Evolutionary conservation across 1,140 invertebrate genomes (phyloP), one percentile per base, ranked within the genome.

Genomic region (Sinella curviseta): DNA sequence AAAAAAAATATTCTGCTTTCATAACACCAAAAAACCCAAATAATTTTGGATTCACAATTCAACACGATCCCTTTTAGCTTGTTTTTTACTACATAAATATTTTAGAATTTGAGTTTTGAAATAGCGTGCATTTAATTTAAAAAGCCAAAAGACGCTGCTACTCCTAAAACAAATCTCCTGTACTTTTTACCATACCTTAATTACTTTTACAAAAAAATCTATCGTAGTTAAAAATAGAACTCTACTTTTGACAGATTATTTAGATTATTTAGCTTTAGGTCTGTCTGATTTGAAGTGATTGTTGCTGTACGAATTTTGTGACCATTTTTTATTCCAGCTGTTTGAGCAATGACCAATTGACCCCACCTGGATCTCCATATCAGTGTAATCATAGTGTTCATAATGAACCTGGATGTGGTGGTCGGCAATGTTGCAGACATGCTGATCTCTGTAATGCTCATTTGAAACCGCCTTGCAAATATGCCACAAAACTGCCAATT

Each of bases 341-440:
- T 78, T 14, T 75, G 16, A 1, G 34, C 26, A 33, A 31, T 28
- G 36, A 75, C 4, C 14, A 26, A 30, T 36, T 75, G 39, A 70
- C 3, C 30, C 33, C 14, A 48, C 26, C 77, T 74, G 30, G 77
- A 8, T 57, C 24, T 74, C 2, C 26, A 57, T 24, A 0, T 75
- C 30, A 57, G 31, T 79, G 78, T 79, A 79, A 54, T 14, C 20
- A 16, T 77, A 34, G 48, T 75, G 16, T 8, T 33, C 30, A 67
- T 30, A 35, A 85, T 83, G 85, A 86, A 82, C 26, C 28, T 24
- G 36, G 75, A 33, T 83, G 79, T 78, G 67, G 74, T 81, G 84
- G 82, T 17, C 86, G 90, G 70, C 88, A 89, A 83, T 93, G 92
- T 89, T 93, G 92, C 88, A 89, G 89, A 86, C 84, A 88, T 83